Evolutionary conservation across 37 sponge, comb jelly and placozoan genomes (phyloP).

Genomic region (Aplysina aerophoba): DNA sequence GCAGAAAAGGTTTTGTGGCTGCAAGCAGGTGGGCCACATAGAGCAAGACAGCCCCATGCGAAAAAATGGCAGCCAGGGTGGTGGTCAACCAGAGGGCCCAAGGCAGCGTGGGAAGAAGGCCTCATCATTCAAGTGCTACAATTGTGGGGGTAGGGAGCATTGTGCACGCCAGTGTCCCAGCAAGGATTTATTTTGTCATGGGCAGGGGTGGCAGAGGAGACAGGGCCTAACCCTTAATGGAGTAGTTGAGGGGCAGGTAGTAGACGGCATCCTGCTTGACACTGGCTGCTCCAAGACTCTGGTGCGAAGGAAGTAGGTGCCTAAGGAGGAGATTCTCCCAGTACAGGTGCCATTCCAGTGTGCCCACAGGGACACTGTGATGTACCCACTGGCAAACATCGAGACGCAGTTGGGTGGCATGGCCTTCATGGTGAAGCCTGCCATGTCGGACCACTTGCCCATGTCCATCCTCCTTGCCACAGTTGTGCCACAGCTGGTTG

Average conservation of each 20-base stretch:
- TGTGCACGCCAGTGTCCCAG: constrained; percentile 2
- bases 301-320: constrained; percentile 21
- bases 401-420: constrained; percentile 1
- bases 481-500: background rate
- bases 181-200: constrained; percentile 14
- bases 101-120: too few species aligned
- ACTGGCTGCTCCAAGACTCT: constrained; percentile 18
- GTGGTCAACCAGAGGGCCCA: too few species aligned
- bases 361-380: constrained; percentile 19
- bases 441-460: background rate
- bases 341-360: background rate
- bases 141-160: background rate
- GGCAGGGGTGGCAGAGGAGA: background rate
- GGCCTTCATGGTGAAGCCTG: background rate
- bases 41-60: too few species aligned
- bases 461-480: constrained; percentile 15
- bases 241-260: constrained; percentile 3
- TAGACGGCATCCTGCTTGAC: constrained; percentile 7
- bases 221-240: background rate
- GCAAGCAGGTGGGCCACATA: too few species aligned
- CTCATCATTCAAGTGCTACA: too few species aligned
- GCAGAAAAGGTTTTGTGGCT: too few species aligned
- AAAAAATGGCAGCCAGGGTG: too few species aligned
- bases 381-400: constrained; percentile 13
- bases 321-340: background rate